phyloP scores from a whole-genome alignment of 2,113 vertebrate species.

The Puntigrus tetrazona region DNA sequence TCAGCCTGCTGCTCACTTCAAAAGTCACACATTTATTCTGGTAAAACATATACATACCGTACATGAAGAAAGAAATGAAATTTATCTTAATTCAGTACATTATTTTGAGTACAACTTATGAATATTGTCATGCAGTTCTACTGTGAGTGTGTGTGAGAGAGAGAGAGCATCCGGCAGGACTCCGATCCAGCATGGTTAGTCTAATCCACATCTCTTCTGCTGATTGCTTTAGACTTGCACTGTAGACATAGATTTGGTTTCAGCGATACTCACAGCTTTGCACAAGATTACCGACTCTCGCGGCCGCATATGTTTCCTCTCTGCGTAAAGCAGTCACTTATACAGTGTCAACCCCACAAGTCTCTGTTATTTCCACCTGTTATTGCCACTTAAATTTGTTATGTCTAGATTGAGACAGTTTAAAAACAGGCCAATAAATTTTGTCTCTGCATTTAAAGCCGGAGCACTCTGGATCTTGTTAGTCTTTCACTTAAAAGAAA shows the following conservation, averaged over 20 bases:
- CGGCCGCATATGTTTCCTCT: not conserved
- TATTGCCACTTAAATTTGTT: constrained; percentile 18
- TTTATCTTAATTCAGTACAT: too few relatives aligned
- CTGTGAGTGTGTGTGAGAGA: not conserved
- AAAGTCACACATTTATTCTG: not conserved
- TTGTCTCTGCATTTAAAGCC: constrained; percentile 6
- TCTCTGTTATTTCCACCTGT: constrained; percentile 28
- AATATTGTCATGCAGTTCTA: not conserved
- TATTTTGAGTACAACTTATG: not conserved
- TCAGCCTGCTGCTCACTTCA: not conserved
- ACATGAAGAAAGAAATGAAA: too few relatives aligned
- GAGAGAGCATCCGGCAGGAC: not conserved
- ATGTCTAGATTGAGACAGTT: constrained; percentile 24
- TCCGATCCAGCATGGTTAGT: not conserved
- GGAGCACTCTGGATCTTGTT: not conserved
- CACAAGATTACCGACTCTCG: not conserved
- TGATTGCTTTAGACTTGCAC: constrained; percentile 4
- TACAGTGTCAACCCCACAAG: not conserved
- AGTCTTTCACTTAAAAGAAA: not conserved
- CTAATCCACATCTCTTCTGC: not conserved
- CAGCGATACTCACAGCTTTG: not conserved
- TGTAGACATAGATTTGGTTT: constrained; percentile 13
- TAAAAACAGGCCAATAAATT: constrained; percentile 10
- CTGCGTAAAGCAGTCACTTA: not conserved
- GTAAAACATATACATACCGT: too few relatives aligned